A percentile compares a stretch with the other conserved stretches of the same genome.
These are phyloP conservation scores for Morone chrysops DNA, from an alignment of 2,113 vertebrate genomes.

Conservation along the genomic window DNA sequence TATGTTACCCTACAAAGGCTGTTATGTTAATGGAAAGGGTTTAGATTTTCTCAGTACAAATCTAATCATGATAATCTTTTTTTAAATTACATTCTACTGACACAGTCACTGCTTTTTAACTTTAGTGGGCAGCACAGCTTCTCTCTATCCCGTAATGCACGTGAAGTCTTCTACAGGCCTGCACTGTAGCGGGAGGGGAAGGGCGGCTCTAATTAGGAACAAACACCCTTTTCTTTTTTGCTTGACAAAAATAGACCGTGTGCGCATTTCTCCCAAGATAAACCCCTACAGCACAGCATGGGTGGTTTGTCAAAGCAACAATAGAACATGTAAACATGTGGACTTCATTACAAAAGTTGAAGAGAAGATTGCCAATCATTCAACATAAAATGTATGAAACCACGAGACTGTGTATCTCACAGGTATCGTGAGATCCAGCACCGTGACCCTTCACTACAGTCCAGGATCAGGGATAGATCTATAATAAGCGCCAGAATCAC, in stretches of 20 bases:
- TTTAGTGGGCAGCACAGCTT: not conserved
- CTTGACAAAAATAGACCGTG: slow-evolving; percentile 3
- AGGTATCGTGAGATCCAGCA: not conserved
- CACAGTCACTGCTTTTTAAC: not conserved
- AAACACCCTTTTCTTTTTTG: slow-evolving; percentile 21
- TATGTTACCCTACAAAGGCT: not conserved
- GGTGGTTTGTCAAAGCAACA: not conserved
- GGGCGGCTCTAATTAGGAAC: not conserved
- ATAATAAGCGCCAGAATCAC: not conserved
- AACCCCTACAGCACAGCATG: not conserved
- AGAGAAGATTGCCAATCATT: not conserved
- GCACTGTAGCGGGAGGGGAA: not conserved
- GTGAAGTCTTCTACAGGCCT: not conserved
- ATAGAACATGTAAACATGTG: not conserved
- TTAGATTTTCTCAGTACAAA: not conserved
- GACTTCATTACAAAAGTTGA: not conserved
- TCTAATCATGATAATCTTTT: not conserved
- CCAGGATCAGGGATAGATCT: not conserved
- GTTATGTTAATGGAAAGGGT: not conserved
- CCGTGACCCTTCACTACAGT: not conserved
- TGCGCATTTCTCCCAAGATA: slow-evolving; percentile 3
- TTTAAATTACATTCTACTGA: not conserved
- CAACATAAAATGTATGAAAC: not conserved
- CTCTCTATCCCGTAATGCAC: not conserved
- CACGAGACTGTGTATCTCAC: not conserved